Base-by-base conservation (phyloP, 2,113 vertebrate species). In the Corvus moneduloides region DNA sequence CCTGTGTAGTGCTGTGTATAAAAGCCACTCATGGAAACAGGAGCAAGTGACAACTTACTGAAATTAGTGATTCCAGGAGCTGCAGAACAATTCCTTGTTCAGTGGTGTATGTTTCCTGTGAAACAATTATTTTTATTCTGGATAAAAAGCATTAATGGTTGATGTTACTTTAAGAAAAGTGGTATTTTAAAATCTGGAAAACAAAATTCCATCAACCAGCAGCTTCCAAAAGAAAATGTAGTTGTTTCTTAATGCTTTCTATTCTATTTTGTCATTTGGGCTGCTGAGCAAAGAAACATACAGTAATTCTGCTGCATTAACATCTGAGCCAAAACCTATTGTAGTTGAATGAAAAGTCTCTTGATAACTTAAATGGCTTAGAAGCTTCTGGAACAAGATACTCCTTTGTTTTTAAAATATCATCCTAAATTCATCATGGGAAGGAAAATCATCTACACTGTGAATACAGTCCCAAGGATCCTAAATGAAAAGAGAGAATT, bases 201-300 rank as follows among this genome's bases (percentile, higher is more conserved):
- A 58, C 7, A 74, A 52, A 72, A 54, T 72, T 78, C 27, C 12
- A 37, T 39, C 26, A 85, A 12, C 22, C 21, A 64, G 9, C 21
- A 80, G 23, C 32, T 85, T 80, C 55, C 13, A 62, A 54, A 80
- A 64, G 8, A 76, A 71, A 51, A 71, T 9, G 2, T 16, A 21
- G 4, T 1, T 20, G 1, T 0, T 71, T 85, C 64, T 35, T 0
- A 16, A 3, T n/a, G 30, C 0, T 66, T 46, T 83, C 73, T 35
- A 7, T 80, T 64, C 8, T 41, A 1, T 63, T 80, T 82, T 54
- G 24, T 84, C 3, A 11, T 23, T 78, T 69, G 33, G 28, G 30
- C 21, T 43, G 32, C 37, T 83, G 55, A 93, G 24, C 26, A 78
- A 64, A 78, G 72, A 90, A 88, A 66, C 11, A 46, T 13, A 37